Base-by-base conservation (phyloP, 53 echinoderm and acorn worm species). In the Apostichopus leukothele region DNA sequence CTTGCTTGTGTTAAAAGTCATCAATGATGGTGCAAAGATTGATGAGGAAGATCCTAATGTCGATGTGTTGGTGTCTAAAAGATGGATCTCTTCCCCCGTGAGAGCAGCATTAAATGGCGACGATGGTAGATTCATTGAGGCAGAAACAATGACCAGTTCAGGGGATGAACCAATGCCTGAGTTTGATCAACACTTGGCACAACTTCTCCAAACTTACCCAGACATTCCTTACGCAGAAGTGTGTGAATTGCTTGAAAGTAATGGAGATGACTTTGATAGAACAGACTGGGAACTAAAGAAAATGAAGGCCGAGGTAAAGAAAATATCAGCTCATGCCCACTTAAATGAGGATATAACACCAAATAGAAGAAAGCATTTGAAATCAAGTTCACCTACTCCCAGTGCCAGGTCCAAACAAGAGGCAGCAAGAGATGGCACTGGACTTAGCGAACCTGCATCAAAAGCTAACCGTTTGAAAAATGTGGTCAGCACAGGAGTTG, bases 161-260 rank as follows among this genome's bases (percentile, higher is more conserved):
- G 19, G 55, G 19, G 85, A 85, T 4, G 85, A 85, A 39, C 1
- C 25, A 13, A 66, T 85, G 27, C 85, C 68, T 6, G 50, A 67
- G 19, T 85, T 85, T 25, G 85, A 85, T 85, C 10, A 66, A 39
- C 60, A 85, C 39, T 16, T 85, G 6, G 23, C 85, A 67, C 25
- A 66, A 4, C 68, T 85, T 22, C 68, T 85, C 14, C 66, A 85
- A 50, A 4, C n/a, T 26, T 50, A 85, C 60, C 7, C 26, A 7
- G 67, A 85, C 50, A 67, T 85, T 22, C 27, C 85, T 7, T 85
- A 63, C 5, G 10, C 67, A 5, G 67, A 85, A 60, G 85, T 85
- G 13, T 85, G 85, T 85, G 85, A 50, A 67, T 23, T 63, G 11
- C 50, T 85, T 25, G 85, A 85, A 50, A 67, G 26, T 4, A 85